These are phyloP conservation scores for Prosopocoilus inquinatus DNA, from an alignment of 2,888 invertebrate species.

Conservation along the genomic window DNA sequence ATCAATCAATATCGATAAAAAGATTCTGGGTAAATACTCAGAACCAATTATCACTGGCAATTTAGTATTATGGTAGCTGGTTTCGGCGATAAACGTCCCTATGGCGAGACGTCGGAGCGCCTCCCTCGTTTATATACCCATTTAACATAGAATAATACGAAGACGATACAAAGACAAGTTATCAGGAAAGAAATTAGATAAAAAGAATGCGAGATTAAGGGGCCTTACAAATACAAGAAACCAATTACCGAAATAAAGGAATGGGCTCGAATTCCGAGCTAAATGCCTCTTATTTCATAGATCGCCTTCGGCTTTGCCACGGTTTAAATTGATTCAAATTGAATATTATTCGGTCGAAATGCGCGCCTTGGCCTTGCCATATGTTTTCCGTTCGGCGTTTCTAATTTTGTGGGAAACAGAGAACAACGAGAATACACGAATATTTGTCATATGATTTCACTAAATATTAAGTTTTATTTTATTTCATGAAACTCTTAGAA, in stretches of 20 bases:
- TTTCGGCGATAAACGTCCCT: constrained; percentile 15
- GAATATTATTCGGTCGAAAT: constrained; percentile 28
- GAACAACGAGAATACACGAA: no score
- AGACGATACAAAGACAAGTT: constrained; percentile 28
- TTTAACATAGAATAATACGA: constrained; percentile 23
- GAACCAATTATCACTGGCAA: constrained; percentile 23
- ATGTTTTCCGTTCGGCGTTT: constrained; percentile 12
- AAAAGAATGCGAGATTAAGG: constrained; percentile 37
- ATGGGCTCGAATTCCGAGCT: constrained; percentile 18
- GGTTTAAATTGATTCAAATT: constrained; percentile 33
- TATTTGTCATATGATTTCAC: no score
- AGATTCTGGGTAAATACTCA: constrained; percentile 24
- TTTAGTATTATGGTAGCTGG: constrained; percentile 12
- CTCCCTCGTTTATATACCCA: constrained; percentile 15
- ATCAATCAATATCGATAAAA: constrained; percentile 23
- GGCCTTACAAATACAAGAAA: constrained; percentile 41
- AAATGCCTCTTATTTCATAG: constrained; percentile 25
- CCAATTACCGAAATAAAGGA: constrained; percentile 41
- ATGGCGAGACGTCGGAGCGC: background rate
- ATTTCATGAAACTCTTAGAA: no score
- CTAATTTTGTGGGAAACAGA: background rate
- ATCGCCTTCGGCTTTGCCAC: constrained; percentile 31
- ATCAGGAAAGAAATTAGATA: constrained; percentile 37
- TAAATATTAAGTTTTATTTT: no score
- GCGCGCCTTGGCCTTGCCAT: constrained; percentile 21